These are phyloP conservation scores for Pelagia noctiluca DNA, from an alignment of 30 jellyfish, hydroid and myxozoan species.

Conservation along the genomic window DNA sequence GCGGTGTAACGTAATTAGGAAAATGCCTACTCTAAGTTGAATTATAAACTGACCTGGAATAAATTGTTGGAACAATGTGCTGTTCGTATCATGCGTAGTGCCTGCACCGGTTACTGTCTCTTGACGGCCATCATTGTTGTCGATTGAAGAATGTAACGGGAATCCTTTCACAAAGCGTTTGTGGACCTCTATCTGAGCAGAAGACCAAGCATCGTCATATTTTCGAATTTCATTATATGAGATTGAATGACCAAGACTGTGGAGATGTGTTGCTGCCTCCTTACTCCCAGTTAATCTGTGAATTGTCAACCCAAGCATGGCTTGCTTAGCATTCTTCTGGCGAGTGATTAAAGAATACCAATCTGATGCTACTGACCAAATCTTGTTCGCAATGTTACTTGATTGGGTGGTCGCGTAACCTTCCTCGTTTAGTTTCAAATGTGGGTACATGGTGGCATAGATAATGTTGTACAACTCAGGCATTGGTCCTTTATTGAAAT, in stretches of 20 bases:
- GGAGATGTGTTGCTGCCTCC: constrained; percentile 51
- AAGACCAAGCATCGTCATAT: constrained; percentile 20
- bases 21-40: too few species aligned
- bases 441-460: background rate
- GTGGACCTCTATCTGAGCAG: background rate
- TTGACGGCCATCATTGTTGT: constrained; percentile 61
- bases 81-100: constrained; percentile 17
- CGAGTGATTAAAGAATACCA: constrained; percentile 9
- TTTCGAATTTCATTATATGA: constrained; percentile 43
- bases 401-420: constrained; percentile 25
- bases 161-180: constrained; percentile 4
- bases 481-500: background rate
- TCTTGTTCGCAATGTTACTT: constrained; percentile 1
- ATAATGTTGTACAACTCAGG: too few species aligned
- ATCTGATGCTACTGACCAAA: constrained; percentile 9
- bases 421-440: background rate
- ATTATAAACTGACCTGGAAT: too few species aligned
- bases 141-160: constrained; percentile 35
- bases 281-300: constrained; percentile 47
- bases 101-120: constrained; percentile 50
- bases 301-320: constrained; percentile 23
- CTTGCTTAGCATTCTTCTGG: constrained; percentile 23
- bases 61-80: background rate
- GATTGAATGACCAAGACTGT: constrained; percentile 41
- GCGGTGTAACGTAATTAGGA: too few species aligned